These are phyloP conservation scores for Percina caprodes DNA, from an alignment of 2,113 vertebrate species.

Conservation along the genomic window DNA sequence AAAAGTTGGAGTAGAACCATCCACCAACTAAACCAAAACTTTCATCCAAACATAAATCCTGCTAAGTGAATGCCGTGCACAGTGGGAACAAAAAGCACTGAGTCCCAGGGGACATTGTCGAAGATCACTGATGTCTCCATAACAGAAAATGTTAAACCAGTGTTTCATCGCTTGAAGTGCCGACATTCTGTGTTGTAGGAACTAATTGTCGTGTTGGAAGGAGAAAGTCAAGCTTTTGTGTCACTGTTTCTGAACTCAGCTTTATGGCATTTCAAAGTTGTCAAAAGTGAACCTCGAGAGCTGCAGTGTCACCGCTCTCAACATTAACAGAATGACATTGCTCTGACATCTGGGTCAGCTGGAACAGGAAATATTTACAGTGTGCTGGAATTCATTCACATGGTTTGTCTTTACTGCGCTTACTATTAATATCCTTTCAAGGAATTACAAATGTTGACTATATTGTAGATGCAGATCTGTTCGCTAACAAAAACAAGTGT, in stretches of 20 bases:
- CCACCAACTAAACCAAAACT: constrained; percentile 10
- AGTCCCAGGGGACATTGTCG: constrained; percentile 52
- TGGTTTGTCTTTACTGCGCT: neutral
- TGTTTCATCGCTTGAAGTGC: constrained; percentile 49
- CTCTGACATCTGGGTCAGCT: constrained; percentile 44
- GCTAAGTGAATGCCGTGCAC: constrained; percentile 51
- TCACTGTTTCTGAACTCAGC: constrained; percentile 64
- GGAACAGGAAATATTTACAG: constrained; percentile 24
- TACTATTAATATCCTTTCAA: neutral
- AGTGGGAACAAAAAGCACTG: constrained; percentile 59
- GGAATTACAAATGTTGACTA: neutral
- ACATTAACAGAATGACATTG: constrained; percentile 35
- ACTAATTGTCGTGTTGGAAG: constrained; percentile 78
- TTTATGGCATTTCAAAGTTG: constrained; percentile 76
- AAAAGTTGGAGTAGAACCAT: neutral
- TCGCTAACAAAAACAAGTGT: neutral
- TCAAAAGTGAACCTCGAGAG: constrained; percentile 63
- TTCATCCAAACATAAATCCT: constrained; percentile 18
- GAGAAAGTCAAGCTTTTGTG: constrained; percentile 63
- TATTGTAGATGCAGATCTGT: neutral
- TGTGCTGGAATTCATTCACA: constrained; percentile 12
- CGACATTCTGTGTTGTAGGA: constrained; percentile 74
- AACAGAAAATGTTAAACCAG: constrained; percentile 77
- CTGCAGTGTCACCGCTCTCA: constrained; percentile 36
- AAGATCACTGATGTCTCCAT: constrained; percentile 74